These are phyloP conservation scores for Chrysodeixis includens DNA, from an alignment of 2,888 invertebrate genomes.

Conservation along the genomic window DNA sequence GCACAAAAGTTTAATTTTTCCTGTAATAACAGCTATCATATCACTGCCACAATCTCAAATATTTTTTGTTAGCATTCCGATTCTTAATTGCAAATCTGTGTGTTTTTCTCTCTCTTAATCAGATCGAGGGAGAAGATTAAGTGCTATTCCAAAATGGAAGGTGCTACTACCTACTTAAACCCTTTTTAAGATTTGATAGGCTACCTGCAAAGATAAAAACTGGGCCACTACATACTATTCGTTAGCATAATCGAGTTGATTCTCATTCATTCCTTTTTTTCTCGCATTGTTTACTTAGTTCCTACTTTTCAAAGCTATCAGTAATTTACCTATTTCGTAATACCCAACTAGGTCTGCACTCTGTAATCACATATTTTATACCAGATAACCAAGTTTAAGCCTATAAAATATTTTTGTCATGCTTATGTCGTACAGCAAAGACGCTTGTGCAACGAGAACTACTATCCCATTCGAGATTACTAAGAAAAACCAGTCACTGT, in stretches of 20 bases:
- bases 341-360: no score
- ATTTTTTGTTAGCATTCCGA: constrained; percentile 60
- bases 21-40: no score
- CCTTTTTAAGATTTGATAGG: constrained; percentile 56
- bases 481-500: constrained; percentile 28
- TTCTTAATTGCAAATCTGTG: constrained; percentile 62
- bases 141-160: constrained; percentile 63
- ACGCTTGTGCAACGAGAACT: constrained; percentile 12
- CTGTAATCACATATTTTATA: no score
- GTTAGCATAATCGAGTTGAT: no score
- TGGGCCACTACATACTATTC: constrained; percentile 23
- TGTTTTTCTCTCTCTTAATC: constrained; percentile 66
- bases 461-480: not conserved
- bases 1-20: no score
- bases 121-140: constrained; percentile 59
- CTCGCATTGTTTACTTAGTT: no score
- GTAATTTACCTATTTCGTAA: no score
- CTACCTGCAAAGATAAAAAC: constrained; percentile 38
- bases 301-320: no score
- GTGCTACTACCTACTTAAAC: constrained; percentile 53
- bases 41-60: no score
- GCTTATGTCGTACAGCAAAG: not conserved
- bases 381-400: no score
- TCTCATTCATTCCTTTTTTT: not conserved
- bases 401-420: not conserved